Base-by-base conservation (phyloP, 2,113 vertebrate genomes). In the Amazona vittata region DNA sequence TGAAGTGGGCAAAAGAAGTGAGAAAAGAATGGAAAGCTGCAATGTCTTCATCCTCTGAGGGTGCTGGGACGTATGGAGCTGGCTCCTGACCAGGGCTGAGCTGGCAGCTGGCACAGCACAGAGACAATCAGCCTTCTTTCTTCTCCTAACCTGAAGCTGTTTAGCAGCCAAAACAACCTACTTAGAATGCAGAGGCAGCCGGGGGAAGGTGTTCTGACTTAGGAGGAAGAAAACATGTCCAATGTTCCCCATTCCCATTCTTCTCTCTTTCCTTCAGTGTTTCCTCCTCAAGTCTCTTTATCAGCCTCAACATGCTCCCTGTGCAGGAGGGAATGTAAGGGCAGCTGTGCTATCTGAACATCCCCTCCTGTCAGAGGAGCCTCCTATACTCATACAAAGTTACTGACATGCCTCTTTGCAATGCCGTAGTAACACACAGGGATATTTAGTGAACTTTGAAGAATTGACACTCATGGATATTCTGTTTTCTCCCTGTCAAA, bases 351-450 rank as follows among this genome's bases (percentile, higher is more conserved):
- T 5, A 0, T 16, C 6, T 35, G 13, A 81, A 17, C 10, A 67
- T 8, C 25, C 35, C 13, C 20, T 71, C 14, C 31, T 67, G 70
- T 65, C 3, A 9, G 44, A 93, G 59, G 12, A 92, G 35, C 7
- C 18, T 86, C 15, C n/a, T 39, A 15, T 33, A 53, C 15, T 16
- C 31, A 53, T n/a, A 35, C 35, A 57, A 46, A 64, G 6, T 70
- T 80, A 52, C 11, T 39, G 46, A 9, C 9, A 15, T 1, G 1
- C 39, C 21, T 43, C 53, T 64, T 74, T 63, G 29, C 35, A 71
- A 16, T 2, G 4, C 10, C 0, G 0, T 14, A 53, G 44, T 20
- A n/a, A 50, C 6, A 75, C 7, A 2, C 4, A 12, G 1, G 7
- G n/a, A 53, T 47, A 43, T 75, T 29, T 6, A 7, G 47, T 76